A percentile compares a stretch with the other conserved stretches of the same genome.
Evolutionary conservation across 2,797 vertebrate genomes (phyloP).

Genomic region (Danionella dracula): DNA sequence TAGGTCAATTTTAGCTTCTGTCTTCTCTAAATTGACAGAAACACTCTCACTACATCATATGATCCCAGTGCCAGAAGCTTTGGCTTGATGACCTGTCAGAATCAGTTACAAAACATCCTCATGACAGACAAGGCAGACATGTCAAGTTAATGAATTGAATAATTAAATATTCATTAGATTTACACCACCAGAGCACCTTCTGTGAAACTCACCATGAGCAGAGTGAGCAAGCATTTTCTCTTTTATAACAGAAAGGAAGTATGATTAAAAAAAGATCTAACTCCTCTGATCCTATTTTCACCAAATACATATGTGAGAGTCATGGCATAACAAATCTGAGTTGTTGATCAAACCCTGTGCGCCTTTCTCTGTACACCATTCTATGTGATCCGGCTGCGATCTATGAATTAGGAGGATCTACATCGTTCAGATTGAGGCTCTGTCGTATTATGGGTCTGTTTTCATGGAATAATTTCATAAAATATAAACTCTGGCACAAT

Average conservation of each 20-base stretch:
- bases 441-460: constrained; percentile 1
- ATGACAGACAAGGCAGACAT: not conserved
- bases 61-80: constrained; percentile 3
- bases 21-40: constrained; percentile 4
- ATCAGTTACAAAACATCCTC: not conserved
- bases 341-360: not conserved
- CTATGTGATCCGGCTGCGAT: not conserved
- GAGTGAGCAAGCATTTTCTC: not conserved
- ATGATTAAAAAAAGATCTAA: not conserved
- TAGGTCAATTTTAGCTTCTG: too few species aligned
- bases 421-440: not conserved
- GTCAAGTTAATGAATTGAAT: not conserved
- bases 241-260: not conserved
- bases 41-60: constrained; percentile 6
- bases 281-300: constrained; percentile 1
- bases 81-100: constrained; percentile 20
- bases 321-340: constrained; percentile 8
- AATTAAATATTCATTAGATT: constrained; percentile 22
- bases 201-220: constrained; percentile 13
- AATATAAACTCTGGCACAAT: constrained; percentile 7
- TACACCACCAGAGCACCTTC: constrained; percentile 8
- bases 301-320: not conserved
- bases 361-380: not conserved
- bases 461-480: not conserved
- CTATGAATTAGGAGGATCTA: not conserved